These are phyloP conservation scores for Baccha elongata DNA, from an alignment of 2,888 invertebrate genomes.

Conservation along the genomic window DNA sequence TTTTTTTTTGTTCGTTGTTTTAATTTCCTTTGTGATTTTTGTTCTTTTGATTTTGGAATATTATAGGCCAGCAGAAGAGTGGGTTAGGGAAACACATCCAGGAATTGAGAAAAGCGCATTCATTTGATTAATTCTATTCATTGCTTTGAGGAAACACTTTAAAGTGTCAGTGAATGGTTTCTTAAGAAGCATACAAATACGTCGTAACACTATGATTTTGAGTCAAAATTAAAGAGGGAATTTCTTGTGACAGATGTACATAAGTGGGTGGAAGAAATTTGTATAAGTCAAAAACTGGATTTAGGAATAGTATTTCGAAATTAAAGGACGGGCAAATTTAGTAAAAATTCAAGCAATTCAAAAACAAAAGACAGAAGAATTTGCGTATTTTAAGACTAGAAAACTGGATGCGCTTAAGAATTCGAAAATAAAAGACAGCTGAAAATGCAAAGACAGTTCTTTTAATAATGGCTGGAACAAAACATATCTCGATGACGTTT, in stretches of 20 bases:
- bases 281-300: too few relatives aligned
- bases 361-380: too few relatives aligned
- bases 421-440: too few relatives aligned
- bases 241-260: constrained; percentile 12
- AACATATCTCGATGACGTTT: too few relatives aligned
- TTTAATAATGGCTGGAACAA: too few relatives aligned
- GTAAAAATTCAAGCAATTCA: too few relatives aligned
- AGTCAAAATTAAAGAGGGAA: background rate
- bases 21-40: constrained; percentile 3
- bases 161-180: constrained; percentile 1
- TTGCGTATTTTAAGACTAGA: too few relatives aligned
- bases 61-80: background rate
- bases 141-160: background rate
- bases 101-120: constrained; percentile 25
- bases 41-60: constrained; percentile 6
- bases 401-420: too few relatives aligned
- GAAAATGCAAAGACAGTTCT: too few relatives aligned
- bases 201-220: background rate
- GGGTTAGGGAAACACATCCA: constrained; percentile 21
- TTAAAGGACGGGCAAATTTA: too few relatives aligned
- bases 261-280: background rate
- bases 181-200: too few relatives aligned
- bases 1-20: constrained; percentile 11
- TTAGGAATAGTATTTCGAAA: too few relatives aligned
- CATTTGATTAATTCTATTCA: constrained; percentile 51